A percentile compares a stretch with the other conserved stretches of the same genome.
These are phyloP conservation scores for Notiomystis cincta DNA, from an alignment of 2,113 vertebrate genomes.

Conservation along the genomic window DNA sequence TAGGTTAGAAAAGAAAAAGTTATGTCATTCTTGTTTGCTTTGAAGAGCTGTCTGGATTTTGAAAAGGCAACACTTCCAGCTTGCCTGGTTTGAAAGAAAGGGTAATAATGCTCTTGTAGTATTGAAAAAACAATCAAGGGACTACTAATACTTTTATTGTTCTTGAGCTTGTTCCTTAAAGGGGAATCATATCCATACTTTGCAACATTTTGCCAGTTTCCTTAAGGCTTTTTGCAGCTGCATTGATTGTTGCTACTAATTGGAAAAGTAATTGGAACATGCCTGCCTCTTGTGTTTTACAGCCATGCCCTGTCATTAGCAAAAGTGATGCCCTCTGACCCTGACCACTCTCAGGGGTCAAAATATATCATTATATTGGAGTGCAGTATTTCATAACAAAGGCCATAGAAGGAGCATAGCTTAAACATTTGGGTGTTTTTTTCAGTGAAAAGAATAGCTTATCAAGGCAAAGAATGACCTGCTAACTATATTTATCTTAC, in stretches of 20 bases:
- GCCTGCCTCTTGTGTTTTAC: slow-evolving; percentile 35
- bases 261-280: slow-evolving; percentile 65
- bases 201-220: slow-evolving; percentile 15
- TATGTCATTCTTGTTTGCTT: neutral
- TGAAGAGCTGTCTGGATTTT: neutral
- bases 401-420: neutral
- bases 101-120: neutral
- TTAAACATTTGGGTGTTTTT: neutral
- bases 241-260: slow-evolving; percentile 67
- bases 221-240: slow-evolving; percentile 38
- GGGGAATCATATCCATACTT: neutral
- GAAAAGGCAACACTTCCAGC: neutral
- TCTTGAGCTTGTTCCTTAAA: neutral
- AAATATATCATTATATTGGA: slow-evolving; percentile 4
- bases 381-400: slow-evolving; percentile 16
- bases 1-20: neutral
- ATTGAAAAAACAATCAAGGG: neutral
- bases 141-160: neutral
- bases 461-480: slow-evolving; percentile 47
- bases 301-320: slow-evolving; percentile 52
- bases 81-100: neutral
- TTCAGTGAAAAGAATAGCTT: slow-evolving; percentile 1
- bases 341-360: neutral
- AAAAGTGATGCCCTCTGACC: slow-evolving; percentile 56
- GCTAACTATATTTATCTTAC: slow-evolving; percentile 61